phyloP scores from a whole-genome alignment of 2,888 invertebrate genomes.

The Beris chalybata region DNA sequence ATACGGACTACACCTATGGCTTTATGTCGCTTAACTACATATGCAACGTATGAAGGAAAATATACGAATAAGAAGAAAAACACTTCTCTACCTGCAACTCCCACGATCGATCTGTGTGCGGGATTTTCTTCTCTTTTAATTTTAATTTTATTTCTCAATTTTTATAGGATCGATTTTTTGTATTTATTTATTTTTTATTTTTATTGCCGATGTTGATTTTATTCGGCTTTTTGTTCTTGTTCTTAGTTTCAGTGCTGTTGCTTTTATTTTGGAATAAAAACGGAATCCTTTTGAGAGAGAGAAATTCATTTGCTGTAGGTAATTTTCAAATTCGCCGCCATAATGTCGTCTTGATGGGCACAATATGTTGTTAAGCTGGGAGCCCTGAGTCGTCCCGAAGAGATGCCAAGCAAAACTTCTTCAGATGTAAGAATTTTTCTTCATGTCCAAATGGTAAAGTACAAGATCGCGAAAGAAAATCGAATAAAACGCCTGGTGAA shows the following conservation, averaged over 20 bases:
- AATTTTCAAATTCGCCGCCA: constrained; percentile 41
- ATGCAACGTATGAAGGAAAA: not conserved
- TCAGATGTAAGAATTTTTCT: constrained; percentile 40
- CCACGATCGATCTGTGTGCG: constrained; percentile 39
- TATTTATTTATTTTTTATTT: constrained; percentile 8
- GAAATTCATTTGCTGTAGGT: constrained; percentile 40
- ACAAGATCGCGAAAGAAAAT: constrained; percentile 35
- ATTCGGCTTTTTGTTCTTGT: not conserved
- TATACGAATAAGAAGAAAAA: constrained; percentile 18
- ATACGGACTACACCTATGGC: constrained; percentile 7
- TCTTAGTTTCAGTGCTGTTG: not conserved
- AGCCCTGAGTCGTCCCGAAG: constrained; percentile 20
- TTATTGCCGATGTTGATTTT: constrained; percentile 1
- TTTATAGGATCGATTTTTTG: constrained; percentile 9
- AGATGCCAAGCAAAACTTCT: constrained; percentile 35
- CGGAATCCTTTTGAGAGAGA: constrained; percentile 18
- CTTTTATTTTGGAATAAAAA: not conserved
- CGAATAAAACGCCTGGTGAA: constrained; percentile 12
- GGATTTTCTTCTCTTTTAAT: constrained; percentile 10
- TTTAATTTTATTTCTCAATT: constrained; percentile 29
- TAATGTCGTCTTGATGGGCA: constrained; percentile 39
- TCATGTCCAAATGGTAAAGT: constrained; percentile 39
- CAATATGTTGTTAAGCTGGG: constrained; percentile 32
- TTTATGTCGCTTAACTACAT: constrained; percentile 11
- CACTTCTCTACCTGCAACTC: constrained; percentile 29